These are phyloP conservation scores for Acyrthosiphon pisum DNA, from an alignment of 1,140 invertebrate species.

Conservation along the genomic window DNA sequence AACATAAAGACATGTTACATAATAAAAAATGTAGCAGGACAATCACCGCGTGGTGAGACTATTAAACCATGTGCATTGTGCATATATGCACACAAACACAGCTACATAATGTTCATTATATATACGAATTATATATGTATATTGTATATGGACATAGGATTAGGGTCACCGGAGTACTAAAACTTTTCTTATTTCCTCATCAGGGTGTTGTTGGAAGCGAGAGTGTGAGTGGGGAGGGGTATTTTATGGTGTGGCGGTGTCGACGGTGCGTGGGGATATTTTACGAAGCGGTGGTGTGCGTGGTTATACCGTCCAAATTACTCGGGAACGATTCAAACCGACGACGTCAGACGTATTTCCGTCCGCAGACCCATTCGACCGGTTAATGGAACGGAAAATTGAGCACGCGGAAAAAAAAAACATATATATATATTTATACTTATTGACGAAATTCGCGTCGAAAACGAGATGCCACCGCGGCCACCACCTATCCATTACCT, in stretches of 20 bases:
- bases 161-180: constrained; percentile 22
- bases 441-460: constrained; percentile 35
- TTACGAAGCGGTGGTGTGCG: background rate
- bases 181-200: constrained; percentile 30
- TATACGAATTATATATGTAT: background rate
- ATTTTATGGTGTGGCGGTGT: background rate
- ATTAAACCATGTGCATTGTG: background rate
- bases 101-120: background rate
- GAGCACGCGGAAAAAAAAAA: constrained; percentile 1
- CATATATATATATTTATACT: background rate
- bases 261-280: background rate
- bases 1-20: background rate
- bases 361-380: constrained; percentile 42
- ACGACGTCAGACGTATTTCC: constrained; percentile 5
- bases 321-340: constrained; percentile 24
- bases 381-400: constrained; percentile 51
- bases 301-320: constrained; percentile 30
- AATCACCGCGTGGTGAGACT: background rate
- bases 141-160: background rate
- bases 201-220: background rate
- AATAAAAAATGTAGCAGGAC: too few species aligned
- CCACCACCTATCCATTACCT: constrained; percentile 22
- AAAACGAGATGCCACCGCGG: constrained; percentile 31
- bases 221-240: background rate
- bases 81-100: background rate